A percentile compares a stretch with the other conserved stretches of the same genome.
phyloP scores from a whole-genome alignment of 2,888 invertebrate genomes.

The Sisyra terminalis region DNA sequence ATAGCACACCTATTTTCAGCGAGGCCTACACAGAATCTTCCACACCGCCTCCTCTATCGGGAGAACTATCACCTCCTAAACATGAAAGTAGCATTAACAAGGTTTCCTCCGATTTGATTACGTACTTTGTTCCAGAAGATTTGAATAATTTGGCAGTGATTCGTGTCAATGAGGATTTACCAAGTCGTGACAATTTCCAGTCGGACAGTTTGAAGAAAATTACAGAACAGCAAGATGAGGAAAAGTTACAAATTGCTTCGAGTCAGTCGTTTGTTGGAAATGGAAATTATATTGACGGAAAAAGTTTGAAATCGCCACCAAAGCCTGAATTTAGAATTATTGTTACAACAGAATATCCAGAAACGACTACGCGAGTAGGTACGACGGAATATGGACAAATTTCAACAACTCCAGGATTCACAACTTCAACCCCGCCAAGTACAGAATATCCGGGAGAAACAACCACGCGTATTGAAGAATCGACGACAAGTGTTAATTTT shows the following conservation, averaged over 20 bases:
- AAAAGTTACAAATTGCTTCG: slow-evolving; percentile 49
- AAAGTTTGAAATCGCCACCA: slow-evolving; percentile 2
- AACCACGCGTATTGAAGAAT: slow-evolving; percentile 10
- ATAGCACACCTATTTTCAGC: slow-evolving; percentile 22
- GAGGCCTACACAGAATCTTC: slow-evolving; percentile 4
- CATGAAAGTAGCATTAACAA: not conserved
- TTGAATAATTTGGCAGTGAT: slow-evolving; percentile 19
- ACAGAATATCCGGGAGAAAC: not conserved
- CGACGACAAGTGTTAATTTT: slow-evolving; percentile 10
- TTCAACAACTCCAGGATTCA: slow-evolving; percentile 10
- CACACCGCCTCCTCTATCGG: slow-evolving; percentile 6
- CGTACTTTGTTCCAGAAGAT: slow-evolving; percentile 20
- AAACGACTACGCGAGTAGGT: slow-evolving; percentile 10
- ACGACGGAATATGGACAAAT: slow-evolving; percentile 12
- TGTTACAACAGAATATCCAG: slow-evolving; percentile 14
- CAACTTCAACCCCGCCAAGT: slow-evolving; percentile 3
- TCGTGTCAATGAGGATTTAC: slow-evolving; percentile 15
- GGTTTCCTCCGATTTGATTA: slow-evolving; percentile 15
- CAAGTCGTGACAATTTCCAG: slow-evolving; percentile 8
- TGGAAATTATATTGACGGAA: slow-evolving; percentile 28
- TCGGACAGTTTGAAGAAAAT: slow-evolving; percentile 7
- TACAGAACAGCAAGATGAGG: slow-evolving; percentile 27
- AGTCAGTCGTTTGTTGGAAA: slow-evolving; percentile 50
- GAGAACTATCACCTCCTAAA: not conserved
- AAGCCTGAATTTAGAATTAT: slow-evolving; percentile 7